Conservation (phyloP, 2,888 invertebrate species). For the Pasiphila rectangulata region DNA sequence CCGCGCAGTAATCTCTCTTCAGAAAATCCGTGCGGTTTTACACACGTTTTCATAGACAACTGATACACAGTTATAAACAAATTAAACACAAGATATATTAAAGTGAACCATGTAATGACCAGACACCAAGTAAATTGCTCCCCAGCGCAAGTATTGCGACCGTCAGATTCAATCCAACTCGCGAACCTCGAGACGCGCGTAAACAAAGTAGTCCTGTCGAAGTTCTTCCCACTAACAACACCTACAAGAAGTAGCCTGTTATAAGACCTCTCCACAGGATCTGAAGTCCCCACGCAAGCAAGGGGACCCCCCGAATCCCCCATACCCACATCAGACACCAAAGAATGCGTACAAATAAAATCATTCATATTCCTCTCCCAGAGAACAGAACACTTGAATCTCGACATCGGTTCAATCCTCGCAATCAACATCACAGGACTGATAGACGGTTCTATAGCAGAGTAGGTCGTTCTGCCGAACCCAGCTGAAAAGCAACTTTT, state of each 20-base stretch:
- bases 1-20: too few relatives aligned
- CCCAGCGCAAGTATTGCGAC: neutral
- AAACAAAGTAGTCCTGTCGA: constrained; percentile 50
- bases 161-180: constrained; percentile 44
- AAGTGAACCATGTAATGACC: constrained; percentile 42
- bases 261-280: constrained; percentile 36
- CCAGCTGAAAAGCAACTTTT: constrained; percentile 48
- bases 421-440: constrained; percentile 43
- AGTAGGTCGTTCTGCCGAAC: constrained; percentile 43
- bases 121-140: constrained; percentile 21
- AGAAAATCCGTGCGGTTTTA: too few relatives aligned
- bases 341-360: constrained; percentile 48
- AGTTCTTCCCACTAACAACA: constrained; percentile 61
- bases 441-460: too few relatives aligned
- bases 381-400: constrained; percentile 42
- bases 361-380: constrained; percentile 60
- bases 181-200: constrained; percentile 40
- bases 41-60: too few relatives aligned
- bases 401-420: constrained; percentile 40
- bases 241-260: constrained; percentile 49
- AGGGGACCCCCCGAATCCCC: constrained; percentile 68
- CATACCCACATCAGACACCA: constrained; percentile 42
- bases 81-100: constrained; percentile 52
- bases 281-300: constrained; percentile 44
- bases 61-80: constrained; percentile 13